Evolutionary conservation across 1,140 invertebrate species (phyloP), one percentile per base, ranked within the genome.

Genomic region (Grapholita molesta): DNA sequence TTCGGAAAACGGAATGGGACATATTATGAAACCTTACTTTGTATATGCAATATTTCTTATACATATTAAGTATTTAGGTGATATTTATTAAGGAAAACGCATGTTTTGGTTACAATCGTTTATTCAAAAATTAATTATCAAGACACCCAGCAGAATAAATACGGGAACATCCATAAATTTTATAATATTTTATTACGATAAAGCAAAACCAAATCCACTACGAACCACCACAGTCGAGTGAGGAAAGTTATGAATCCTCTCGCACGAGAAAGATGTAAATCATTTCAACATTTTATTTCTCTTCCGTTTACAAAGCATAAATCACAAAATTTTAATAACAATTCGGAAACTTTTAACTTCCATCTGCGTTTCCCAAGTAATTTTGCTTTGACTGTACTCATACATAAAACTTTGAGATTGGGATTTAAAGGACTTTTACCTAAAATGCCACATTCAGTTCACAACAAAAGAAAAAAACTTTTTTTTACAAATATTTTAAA

Each of bases 41-140:
- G n/a, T n/a, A n/a, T n/a, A n/a, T n/a, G n/a, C n/a, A n/a, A n/a
- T n/a, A n/a, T n/a, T n/a, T n/a, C n/a, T n/a, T n/a, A n/a, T n/a
- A n/a, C n/a, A n/a, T n/a, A n/a, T n/a, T n/a, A n/a, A n/a, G n/a
- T n/a, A n/a, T n/a, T n/a, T n/a, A 42, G 35, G 1, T 38, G 6
- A 15, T 48, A 48, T 32, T 55, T 28, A 18, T 2, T 33, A 33
- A 70, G n/a, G n/a, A n/a, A 69, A 69, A 11, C 28, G 64, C 71
- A 65, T 15, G 35, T 33, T 32, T 73, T 69, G 74, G 73, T 73
- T 83, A 81, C 76, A 83, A 71, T 77, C 80, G 66, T 83, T 83
- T 83, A 81, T 81, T 83, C 28, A 74, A 81, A 83, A 83, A 81
- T 78, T 70, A 78, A 74, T 77, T 71, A 61, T 61, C 24, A 70